Evolutionary conservation across 2,888 invertebrate genomes (phyloP).

Genomic region (Crepidodera aurea): DNA sequence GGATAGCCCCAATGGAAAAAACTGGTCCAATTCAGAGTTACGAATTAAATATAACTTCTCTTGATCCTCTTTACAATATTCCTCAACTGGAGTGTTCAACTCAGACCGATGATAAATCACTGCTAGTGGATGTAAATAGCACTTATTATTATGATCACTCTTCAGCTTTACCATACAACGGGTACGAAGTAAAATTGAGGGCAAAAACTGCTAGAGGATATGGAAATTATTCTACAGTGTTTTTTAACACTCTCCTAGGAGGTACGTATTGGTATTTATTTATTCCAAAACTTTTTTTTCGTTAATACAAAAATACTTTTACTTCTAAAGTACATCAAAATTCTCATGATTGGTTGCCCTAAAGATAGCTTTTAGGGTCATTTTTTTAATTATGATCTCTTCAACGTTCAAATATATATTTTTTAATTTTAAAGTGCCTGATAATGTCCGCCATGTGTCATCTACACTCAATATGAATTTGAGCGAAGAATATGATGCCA

Average conservation of each 20-base stretch:
- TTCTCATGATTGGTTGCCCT: too few species aligned
- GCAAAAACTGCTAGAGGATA: slow-evolving; percentile 38
- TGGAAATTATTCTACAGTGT: slow-evolving; percentile 22
- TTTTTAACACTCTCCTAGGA: slow-evolving; percentile 20
- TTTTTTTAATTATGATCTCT: too few species aligned
- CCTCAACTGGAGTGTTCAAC: slow-evolving; percentile 8
- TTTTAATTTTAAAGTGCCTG: too few species aligned
- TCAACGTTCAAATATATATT: too few species aligned
- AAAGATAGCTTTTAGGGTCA: too few species aligned
- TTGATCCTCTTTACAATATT: slow-evolving; percentile 31
- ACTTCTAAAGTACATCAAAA: too few species aligned
- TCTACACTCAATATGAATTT: not conserved
- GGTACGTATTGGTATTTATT: slow-evolving; percentile 36
- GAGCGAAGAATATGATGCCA: slow-evolving; percentile 42
- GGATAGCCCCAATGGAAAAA: slow-evolving; percentile 29
- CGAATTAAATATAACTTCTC: slow-evolving; percentile 22
- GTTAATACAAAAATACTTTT: too few species aligned
- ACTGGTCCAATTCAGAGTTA: slow-evolving; percentile 38
- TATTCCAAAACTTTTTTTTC: too few species aligned
- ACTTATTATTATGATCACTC: not conserved
- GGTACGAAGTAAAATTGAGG: slow-evolving; percentile 34
- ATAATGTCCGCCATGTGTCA: slow-evolving; percentile 11
- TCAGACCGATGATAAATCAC: not conserved
- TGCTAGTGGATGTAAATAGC: not conserved
- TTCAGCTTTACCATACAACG: slow-evolving; percentile 33